A percentile compares a stretch with the other conserved stretches of the same genome.
These are phyloP conservation scores for Psittacula cyanocephala DNA, from an alignment of 2,113 vertebrate species.

Conservation along the genomic window DNA sequence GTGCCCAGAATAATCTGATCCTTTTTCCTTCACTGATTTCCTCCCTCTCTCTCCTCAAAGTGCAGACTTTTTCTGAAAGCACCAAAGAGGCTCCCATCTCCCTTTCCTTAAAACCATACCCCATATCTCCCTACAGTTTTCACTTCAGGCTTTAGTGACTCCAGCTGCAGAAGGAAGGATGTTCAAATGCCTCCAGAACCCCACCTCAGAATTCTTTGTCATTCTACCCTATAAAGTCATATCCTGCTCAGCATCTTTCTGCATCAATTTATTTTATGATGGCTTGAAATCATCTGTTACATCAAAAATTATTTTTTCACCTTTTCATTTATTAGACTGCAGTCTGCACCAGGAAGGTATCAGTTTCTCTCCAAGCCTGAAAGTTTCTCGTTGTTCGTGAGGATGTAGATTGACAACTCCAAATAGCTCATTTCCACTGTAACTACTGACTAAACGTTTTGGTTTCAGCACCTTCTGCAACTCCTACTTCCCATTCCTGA, in stretches of 20 bases:
- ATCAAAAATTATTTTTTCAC: not conserved
- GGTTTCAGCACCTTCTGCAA: not conserved
- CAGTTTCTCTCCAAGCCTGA: constrained; percentile 8
- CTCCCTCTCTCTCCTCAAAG: not conserved
- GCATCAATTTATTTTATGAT: not conserved
- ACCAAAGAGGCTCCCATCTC: not conserved
- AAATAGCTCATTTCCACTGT: not conserved
- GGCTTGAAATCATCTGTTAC: not conserved
- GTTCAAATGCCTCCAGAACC: not conserved
- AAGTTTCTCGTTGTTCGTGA: not conserved
- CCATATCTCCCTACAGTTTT: not conserved
- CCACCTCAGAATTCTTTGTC: not conserved
- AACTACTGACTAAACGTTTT: not conserved
- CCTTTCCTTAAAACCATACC: not conserved
- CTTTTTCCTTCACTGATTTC: not conserved
- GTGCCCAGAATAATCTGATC: not conserved
- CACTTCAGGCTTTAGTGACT: not conserved
- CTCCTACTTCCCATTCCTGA: not conserved
- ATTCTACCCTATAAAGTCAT: not conserved
- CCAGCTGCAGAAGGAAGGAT: not conserved
- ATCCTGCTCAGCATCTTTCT: not conserved
- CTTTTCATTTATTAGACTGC: not conserved
- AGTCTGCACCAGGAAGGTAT: not conserved
- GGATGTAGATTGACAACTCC: not conserved
- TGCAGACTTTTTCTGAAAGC: not conserved